These are phyloP conservation scores for Furcifer pardalis DNA, from an alignment of 2,797 vertebrate species.

Conservation along the genomic window DNA sequence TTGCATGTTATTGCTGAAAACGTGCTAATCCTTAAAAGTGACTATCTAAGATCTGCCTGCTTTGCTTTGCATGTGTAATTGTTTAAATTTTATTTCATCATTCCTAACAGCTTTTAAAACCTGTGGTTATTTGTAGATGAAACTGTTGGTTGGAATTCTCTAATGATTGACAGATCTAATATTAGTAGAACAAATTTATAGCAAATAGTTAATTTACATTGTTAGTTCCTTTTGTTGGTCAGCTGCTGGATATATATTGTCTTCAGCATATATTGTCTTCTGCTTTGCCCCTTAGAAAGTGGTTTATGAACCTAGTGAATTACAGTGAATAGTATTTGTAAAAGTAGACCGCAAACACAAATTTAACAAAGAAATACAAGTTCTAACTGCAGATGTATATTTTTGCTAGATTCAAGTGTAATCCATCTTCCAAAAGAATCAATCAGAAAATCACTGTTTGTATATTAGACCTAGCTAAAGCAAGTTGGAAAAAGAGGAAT, in stretches of 20 bases:
- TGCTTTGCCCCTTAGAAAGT: neutral
- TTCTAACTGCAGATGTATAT: neutral
- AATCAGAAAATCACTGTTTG: neutral
- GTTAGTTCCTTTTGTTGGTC: neutral
- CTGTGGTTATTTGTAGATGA: neutral
- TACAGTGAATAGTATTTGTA: neutral
- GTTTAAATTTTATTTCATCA: conserved; percentile 34
- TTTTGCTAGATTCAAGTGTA: neutral
- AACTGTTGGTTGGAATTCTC: neutral
- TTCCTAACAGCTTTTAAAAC: conserved; percentile 23
- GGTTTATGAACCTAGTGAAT: neutral
- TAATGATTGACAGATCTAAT: neutral
- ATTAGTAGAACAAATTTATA: neutral
- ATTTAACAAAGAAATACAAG: neutral
- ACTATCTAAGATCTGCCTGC: conserved; percentile 52
- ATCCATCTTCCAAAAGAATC: neutral
- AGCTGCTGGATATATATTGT: neutral
- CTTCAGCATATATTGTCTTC: neutral
- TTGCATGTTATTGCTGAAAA: conserved; percentile 10
- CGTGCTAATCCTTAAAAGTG: neutral
- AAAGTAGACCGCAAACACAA: neutral
- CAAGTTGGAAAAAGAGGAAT: neutral
- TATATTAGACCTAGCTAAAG: neutral
- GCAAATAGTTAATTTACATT: neutral
- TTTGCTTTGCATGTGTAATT: conserved; percentile 41